phyloP scores from a whole-genome alignment of 1,140 invertebrate genomes.

The Drosophila pruinosa region DNA sequence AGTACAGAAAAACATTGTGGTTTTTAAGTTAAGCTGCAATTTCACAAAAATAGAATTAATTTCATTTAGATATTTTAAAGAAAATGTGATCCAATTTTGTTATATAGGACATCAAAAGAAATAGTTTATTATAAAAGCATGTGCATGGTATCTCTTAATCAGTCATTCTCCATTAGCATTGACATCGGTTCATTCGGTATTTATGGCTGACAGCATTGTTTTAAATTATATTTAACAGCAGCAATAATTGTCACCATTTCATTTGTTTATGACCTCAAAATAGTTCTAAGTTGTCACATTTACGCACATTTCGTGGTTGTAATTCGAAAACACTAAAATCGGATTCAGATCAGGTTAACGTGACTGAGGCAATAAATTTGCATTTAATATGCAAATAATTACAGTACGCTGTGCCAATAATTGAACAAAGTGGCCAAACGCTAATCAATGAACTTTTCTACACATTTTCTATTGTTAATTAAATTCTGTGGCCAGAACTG shows the following conservation, averaged over 20 bases:
- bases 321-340: slow-evolving; percentile 10
- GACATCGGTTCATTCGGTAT: not conserved
- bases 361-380: slow-evolving; percentile 14
- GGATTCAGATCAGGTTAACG: not conserved
- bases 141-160: too few relatives aligned
- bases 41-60: too few relatives aligned
- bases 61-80: too few relatives aligned
- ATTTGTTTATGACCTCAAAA: not conserved
- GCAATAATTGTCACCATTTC: slow-evolving; percentile 10
- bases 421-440: slow-evolving; percentile 7
- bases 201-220: not conserved
- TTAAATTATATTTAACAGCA: not conserved
- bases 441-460: slow-evolving; percentile 30
- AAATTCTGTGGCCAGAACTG: slow-evolving; percentile 37
- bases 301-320: slow-evolving; percentile 4
- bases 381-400: slow-evolving; percentile 23
- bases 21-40: too few relatives aligned
- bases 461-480: slow-evolving; percentile 46
- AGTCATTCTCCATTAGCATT: not conserved
- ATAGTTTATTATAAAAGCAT: too few relatives aligned
- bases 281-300: not conserved
- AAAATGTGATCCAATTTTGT: too few relatives aligned
- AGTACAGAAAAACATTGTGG: too few relatives aligned
- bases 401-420: not conserved
- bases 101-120: too few relatives aligned